These are phyloP conservation scores for Antidorcas marsupialis DNA, from an alignment of 2,113 vertebrate species.

Conservation along the genomic window DNA sequence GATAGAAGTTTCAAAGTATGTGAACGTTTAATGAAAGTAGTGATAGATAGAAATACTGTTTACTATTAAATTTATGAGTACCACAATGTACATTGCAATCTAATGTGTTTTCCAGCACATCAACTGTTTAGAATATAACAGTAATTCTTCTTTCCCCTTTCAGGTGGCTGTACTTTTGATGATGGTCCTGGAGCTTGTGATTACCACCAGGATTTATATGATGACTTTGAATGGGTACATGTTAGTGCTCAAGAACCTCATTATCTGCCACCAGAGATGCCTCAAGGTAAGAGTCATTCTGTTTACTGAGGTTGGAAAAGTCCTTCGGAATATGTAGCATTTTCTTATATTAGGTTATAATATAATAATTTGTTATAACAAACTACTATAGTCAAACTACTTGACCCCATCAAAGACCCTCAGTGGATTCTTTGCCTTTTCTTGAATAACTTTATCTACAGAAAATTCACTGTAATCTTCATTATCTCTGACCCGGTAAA, in stretches of 20 bases:
- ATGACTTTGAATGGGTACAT: constrained; percentile 97
- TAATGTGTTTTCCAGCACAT: background rate
- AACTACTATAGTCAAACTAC: background rate
- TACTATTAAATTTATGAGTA: background rate
- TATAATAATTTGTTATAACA: background rate
- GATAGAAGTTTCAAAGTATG: constrained; percentile 47
- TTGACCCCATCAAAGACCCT: background rate
- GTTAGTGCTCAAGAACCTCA: constrained; percentile 94
- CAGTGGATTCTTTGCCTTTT: background rate
- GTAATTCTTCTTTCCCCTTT: background rate
- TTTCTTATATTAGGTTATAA: background rate
- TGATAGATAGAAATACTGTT: background rate
- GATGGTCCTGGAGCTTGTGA: constrained; percentile 94
- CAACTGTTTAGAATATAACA: background rate
- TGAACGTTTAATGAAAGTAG: constrained; percentile 12
- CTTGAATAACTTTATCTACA: background rate
- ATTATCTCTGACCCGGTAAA: background rate
- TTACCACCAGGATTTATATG: constrained; percentile 95
- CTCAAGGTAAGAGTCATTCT: constrained; percentile 87
- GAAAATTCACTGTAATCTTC: background rate
- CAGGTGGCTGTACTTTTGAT: constrained; percentile 95
- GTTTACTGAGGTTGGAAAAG: background rate
- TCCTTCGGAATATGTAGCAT: background rate
- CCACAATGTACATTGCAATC: background rate
- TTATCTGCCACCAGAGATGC: constrained; percentile 92